Evolutionary conservation across 2,113 vertebrate genomes (phyloP), one percentile per base, ranked within the genome.

Genomic region (Brienomyrus longianalis): DNA sequence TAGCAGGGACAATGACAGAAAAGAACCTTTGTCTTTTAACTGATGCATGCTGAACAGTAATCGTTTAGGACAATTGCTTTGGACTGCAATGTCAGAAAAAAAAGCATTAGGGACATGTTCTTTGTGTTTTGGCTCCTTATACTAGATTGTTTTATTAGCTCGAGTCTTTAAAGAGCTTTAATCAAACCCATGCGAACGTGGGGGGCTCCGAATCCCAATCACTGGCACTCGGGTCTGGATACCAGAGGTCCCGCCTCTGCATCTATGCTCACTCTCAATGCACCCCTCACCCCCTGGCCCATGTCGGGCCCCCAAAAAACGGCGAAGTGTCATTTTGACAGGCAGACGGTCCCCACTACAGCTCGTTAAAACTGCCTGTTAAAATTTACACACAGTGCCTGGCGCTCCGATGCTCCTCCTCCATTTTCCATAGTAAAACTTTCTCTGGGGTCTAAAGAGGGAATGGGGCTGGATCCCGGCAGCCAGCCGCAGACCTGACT

Each of bases 371-470:
- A 23, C 35, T 19, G 77, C 77, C 35, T 52, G 31, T 89, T 89
- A 89, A 89, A 89, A 83, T 83, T 59, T 83, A 89, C 77, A 83
- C 88, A 89, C 77, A 84, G 88, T 21, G 19, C 27, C 77, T 48
- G 47, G 80, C 27, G 50, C 52, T 17, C 10, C 83, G 80, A 15
- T 0, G 39, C 19, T 50, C 47, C 70, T 45, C 62, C n/a, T 11
- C 62, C 31, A 52, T 89, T 89, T 89, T 89, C 88, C 88, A 27
- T 84, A 83, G 88, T 89, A 89, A 89, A 89, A 89, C 45, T 27
- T 59, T 84, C 88, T 45, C 39, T 35, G n/a, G 45, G 21, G 48
- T 59, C n/a, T 56, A 83, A 59, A 83, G 51, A 17, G 21, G 50
- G 80, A n/a, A 59, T 6, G 31, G 83, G 74, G 43, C 77, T 83